Conservation (phyloP, 2,797 vertebrate species). For the Danio tinwini region DNA sequence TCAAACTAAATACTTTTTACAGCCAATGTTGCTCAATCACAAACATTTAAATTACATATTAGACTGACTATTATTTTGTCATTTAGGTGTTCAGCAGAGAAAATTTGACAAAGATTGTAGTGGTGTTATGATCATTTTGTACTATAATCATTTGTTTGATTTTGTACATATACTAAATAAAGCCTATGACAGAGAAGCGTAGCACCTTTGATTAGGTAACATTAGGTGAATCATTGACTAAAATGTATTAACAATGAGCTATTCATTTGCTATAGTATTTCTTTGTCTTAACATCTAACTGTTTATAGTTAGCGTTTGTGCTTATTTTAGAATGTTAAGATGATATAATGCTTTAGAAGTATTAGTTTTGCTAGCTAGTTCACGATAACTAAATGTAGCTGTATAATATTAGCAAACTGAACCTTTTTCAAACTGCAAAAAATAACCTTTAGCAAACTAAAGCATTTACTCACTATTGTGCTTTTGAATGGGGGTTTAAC, state of each 20-base stretch:
- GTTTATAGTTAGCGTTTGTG: background rate
- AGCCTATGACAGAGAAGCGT: background rate
- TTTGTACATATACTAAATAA: background rate
- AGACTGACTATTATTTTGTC: background rate
- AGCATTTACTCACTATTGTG: background rate
- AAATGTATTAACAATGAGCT: background rate
- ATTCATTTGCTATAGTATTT: background rate
- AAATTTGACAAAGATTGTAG: background rate
- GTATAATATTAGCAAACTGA: background rate
- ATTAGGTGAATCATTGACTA: background rate
- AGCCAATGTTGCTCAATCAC: background rate
- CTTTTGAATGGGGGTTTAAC: slow-evolving; percentile 10
- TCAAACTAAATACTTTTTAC: slow-evolving; percentile 17
- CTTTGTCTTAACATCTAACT: background rate
- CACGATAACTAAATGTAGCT: background rate
- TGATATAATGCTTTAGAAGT: background rate
- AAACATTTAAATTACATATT: slow-evolving; percentile 1
- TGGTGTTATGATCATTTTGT: too few relatives aligned
- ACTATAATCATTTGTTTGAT: background rate
- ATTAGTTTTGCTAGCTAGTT: background rate
- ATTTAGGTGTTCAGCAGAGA: slow-evolving; percentile 6
- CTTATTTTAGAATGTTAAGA: background rate
- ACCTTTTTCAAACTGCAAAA: too few relatives aligned
- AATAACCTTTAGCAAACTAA: too few relatives aligned
- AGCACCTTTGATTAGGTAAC: background rate